A percentile compares a stretch with the other conserved stretches of the same genome.
phyloP scores from a whole-genome alignment of 92 coral and sea anemone genomes.

The Zoanthus solanderi region DNA sequence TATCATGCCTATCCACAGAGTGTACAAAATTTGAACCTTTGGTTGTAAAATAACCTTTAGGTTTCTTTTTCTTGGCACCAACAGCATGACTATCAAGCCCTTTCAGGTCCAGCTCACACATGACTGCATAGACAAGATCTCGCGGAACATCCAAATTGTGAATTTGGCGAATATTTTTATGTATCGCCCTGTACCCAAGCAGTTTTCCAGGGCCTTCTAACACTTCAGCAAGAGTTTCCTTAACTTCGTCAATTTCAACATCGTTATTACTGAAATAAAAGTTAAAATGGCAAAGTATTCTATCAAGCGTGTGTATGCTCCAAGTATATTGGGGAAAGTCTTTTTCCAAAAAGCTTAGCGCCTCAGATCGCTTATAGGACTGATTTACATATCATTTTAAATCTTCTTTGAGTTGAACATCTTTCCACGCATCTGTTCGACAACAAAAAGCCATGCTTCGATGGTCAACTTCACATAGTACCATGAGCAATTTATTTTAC shows the following conservation, averaged over 20 bases:
- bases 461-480: neutral
- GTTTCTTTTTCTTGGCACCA: neutral
- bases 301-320: neutral
- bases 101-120: neutral
- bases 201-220: neutral
- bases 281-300: constrained; percentile 16
- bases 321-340: constrained; percentile 9
- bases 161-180: neutral
- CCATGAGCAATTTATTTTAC: too few relatives aligned
- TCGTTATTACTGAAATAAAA: constrained; percentile 3
- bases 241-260: neutral
- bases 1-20: neutral
- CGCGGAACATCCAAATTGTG: neutral
- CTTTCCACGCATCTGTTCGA: constrained; percentile 22
- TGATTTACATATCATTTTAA: constrained; percentile 12
- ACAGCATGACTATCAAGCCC: neutral
- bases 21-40: constrained; percentile 8
- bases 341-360: constrained; percentile 1
- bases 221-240: neutral
- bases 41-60: neutral
- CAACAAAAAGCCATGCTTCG: neutral
- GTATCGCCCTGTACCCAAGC: neutral
- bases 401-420: constrained; percentile 20
- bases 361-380: neutral
- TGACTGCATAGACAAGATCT: neutral